Base-by-base conservation (phyloP, 2,797 vertebrate genomes). In the Cheirogaleus major region DNA sequence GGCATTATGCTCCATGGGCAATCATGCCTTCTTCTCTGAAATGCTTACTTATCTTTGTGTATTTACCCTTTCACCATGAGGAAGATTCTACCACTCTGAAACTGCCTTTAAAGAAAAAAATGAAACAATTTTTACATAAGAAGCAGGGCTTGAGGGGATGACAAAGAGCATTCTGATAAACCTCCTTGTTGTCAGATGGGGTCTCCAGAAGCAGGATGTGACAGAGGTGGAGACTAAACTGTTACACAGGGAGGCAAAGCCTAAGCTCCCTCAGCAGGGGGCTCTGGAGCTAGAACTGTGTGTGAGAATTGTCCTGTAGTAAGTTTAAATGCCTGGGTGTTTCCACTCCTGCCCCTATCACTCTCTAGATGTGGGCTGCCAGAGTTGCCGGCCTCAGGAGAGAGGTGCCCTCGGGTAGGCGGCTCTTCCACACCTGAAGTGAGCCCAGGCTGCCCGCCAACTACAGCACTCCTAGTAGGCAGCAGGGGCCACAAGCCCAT, bases 391-490 rank as follows among this genome's bases (percentile, higher is more conserved):
- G 25, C 2, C 0, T 20, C 70, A 72, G 17, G 27, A 70, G 17
- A 78, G 43, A 76, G 4, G 17, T 43, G 76, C 17, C 52, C 30
- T 18, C 3, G 1, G 9, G 43, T 7, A 52, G 84, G n/a, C 4
- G 0, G 17, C 50, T 57, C 0, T 43, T n/a, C 23, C 27, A 7
- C 7, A 30, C 7, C n/a, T 5, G n/a, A 50, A 1, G 0, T 8
- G 4, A 48, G 30, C 32, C 43, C 17, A 11, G 32, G n/a, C 13
- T 18, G 18, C 15, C 38, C 32, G 9, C 70, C 38, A 13, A 22
- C 15, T 1, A 13, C 27, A 18, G 32, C 5, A 38, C 13, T 57
- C 38, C 70, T 23, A 20, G 13, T 11, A 12, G 65, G 70, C 0
- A 13, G 25, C 11, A n/a, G 30, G 27, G 22, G 30, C 17, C n/a